Conservation (phyloP, 53 echinoderm and acorn worm genomes). For the Echinarachnius parma region DNA sequence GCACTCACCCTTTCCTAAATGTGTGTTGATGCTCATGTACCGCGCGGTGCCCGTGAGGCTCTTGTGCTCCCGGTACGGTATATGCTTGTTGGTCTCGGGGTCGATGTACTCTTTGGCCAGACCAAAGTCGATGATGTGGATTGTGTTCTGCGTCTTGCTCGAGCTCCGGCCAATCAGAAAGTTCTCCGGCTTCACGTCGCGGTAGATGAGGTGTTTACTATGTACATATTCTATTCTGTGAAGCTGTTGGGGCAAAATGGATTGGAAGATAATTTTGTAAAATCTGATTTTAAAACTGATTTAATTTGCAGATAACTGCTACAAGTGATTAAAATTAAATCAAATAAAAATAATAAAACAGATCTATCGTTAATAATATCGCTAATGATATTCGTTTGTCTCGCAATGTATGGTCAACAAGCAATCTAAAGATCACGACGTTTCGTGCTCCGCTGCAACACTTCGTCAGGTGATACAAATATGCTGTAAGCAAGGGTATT, state of each 20-base stretch:
- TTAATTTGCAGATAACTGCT: neutral
- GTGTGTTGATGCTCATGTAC: conserved; percentile 99
- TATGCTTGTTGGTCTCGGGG: conserved; percentile 99
- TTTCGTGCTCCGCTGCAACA: too few relatives aligned
- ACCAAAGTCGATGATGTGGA: conserved; percentile 99
- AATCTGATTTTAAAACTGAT: neutral
- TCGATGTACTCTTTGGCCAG: conserved; percentile 99
- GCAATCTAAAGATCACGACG: too few relatives aligned
- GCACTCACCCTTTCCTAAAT: conserved; percentile 94
- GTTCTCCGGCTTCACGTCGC: conserved; percentile 99
- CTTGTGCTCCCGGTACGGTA: conserved; percentile 99
- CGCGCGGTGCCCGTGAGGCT: conserved; percentile 98
- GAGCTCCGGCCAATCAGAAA: conserved; percentile 97
- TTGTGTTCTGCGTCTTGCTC: conserved; percentile 81
- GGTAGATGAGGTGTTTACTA: conserved; percentile 98
- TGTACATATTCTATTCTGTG: conserved; percentile 99
- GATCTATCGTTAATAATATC: too few relatives aligned
- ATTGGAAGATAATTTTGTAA: neutral
- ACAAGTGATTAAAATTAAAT: too few relatives aligned
- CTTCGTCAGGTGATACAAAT: too few relatives aligned
- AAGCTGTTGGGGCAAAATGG: conserved; percentile 54
- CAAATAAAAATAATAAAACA: too few relatives aligned
- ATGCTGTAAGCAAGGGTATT: too few relatives aligned
- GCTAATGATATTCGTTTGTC: too few relatives aligned
- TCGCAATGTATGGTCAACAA: too few relatives aligned